Conservation (phyloP, 2,797 vertebrate genomes). For the Takifugu rubripes region DNA sequence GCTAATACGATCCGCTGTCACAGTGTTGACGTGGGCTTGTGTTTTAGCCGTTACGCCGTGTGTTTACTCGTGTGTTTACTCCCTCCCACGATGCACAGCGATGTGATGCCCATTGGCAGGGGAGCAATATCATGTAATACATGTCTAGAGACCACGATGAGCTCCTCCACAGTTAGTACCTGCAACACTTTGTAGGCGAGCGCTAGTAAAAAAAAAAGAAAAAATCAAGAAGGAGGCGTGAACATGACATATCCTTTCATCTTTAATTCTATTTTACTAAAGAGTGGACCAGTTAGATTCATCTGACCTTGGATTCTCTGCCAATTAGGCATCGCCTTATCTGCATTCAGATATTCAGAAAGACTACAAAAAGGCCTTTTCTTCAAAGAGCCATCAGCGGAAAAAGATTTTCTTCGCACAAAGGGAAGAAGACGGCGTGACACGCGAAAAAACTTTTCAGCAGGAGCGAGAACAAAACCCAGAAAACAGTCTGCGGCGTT, state of each 20-base stretch:
- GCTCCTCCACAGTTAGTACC: slow-evolving; percentile 16
- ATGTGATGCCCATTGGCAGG: slow-evolving; percentile 44
- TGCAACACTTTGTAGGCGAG: slow-evolving; percentile 15
- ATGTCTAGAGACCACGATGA: slow-evolving; percentile 40
- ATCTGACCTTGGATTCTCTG: slow-evolving; percentile 39
- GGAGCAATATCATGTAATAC: slow-evolving; percentile 56
- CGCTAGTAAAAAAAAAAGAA: slow-evolving; percentile 1
- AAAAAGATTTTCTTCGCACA: slow-evolving; percentile 12
- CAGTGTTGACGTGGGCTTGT: slow-evolving; percentile 29
- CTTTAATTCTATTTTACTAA: slow-evolving; percentile 1
- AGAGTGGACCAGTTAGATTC: slow-evolving; percentile 13
- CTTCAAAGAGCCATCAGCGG: slow-evolving; percentile 24
- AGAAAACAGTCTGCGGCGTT: slow-evolving; percentile 37
- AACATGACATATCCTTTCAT: too few species aligned
- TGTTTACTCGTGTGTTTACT: slow-evolving; percentile 55
- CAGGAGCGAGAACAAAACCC: slow-evolving; percentile 16
- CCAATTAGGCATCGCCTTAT: slow-evolving; percentile 16
- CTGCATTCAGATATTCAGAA: slow-evolving; percentile 18
- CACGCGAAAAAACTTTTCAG: slow-evolving; percentile 27
- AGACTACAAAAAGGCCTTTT: slow-evolving; percentile 8
- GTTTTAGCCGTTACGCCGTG: slow-evolving; percentile 33
- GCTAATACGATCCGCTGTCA: slow-evolving; percentile 21
- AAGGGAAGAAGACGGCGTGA: slow-evolving; percentile 4
- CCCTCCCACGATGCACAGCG: slow-evolving; percentile 42
- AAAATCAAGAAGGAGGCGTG: too few species aligned